Evolutionary conservation across 30 jellyfish, hydroid and myxozoan species (phyloP).

Genomic region (Chironex yamaguchii): DNA sequence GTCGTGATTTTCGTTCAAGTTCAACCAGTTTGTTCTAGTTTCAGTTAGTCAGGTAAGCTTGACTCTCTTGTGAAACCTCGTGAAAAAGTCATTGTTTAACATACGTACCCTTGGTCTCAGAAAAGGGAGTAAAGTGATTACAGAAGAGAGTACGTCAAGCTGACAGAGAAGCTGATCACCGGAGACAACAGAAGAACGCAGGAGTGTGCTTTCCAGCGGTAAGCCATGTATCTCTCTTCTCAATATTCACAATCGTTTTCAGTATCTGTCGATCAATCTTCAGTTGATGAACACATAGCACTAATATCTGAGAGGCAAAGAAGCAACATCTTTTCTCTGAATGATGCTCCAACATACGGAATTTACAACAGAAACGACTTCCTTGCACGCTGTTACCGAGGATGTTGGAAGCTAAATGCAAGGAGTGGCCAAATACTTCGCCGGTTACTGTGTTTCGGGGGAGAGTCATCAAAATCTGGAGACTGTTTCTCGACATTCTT

Average conservation of each 20-base stretch:
- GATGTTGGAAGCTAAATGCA: slow-evolving; percentile 80
- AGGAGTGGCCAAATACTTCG: slow-evolving; percentile 68
- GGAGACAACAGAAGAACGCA: too few relatives aligned
- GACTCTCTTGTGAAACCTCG: too few relatives aligned
- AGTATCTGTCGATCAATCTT: slow-evolving; percentile 68
- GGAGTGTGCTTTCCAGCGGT: too few relatives aligned
- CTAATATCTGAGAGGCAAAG: slow-evolving; percentile 73
- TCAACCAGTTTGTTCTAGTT: too few relatives aligned
- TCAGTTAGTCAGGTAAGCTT: too few relatives aligned
- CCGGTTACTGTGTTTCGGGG: slow-evolving; percentile 85
- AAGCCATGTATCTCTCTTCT: slow-evolving; percentile 87
- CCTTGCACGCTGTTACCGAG: slow-evolving; percentile 89
- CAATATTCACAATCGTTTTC: slow-evolving; percentile 61
- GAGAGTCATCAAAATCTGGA: slow-evolving; percentile 85
- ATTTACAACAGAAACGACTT: slow-evolving; percentile 89
- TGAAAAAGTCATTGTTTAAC: too few relatives aligned
- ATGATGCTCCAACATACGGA: slow-evolving; percentile 94
- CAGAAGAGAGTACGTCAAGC: too few relatives aligned
- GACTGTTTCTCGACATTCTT: slow-evolving; percentile 79
- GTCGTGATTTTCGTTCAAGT: too few relatives aligned
- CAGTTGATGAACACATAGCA: slow-evolving; percentile 72
- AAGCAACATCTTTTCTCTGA: slow-evolving; percentile 56
- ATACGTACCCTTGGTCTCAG: too few relatives aligned
- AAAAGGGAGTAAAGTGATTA: too few relatives aligned
- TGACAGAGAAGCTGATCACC: too few relatives aligned